Evolutionary conservation across 2,888 invertebrate genomes (phyloP).

Genomic region (Onchidella celtica): DNA sequence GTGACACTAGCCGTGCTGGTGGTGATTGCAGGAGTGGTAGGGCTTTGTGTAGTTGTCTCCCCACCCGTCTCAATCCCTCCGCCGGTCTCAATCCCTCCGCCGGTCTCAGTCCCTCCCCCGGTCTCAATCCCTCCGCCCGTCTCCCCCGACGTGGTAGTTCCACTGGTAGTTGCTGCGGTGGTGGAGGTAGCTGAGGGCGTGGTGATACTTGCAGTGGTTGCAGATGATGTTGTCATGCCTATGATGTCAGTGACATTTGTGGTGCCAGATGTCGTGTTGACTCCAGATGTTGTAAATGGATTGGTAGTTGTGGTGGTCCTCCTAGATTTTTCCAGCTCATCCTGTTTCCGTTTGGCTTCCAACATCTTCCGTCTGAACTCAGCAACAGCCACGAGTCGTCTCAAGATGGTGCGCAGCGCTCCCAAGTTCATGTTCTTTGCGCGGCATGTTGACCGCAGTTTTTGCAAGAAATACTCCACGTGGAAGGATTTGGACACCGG

Average conservation of each 20-base stretch:
- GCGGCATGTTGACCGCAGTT: constrained; percentile 46
- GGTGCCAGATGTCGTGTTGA: neutral
- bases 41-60: neutral
- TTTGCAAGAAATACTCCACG: constrained; percentile 41
- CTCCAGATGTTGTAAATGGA: neutral
- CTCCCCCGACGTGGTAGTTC: neutral
- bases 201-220: neutral
- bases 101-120: neutral
- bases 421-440: constrained; percentile 36
- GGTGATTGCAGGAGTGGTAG: neutral
- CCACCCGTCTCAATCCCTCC: neutral
- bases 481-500: constrained; percentile 16
- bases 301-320: constrained; percentile 2
- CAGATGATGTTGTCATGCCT: neutral
- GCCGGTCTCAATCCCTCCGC: neutral
- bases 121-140: neutral
- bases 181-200: neutral
- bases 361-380: constrained; percentile 33
- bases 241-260: neutral
- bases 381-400: constrained; percentile 37
- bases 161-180: neutral
- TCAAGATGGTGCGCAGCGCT: constrained; percentile 26
- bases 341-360: constrained; percentile 2
- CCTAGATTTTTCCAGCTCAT: neutral
- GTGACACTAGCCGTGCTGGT: neutral